phyloP scores from a whole-genome alignment of 2,888 invertebrate genomes.

The Heliconius hortense region DNA sequence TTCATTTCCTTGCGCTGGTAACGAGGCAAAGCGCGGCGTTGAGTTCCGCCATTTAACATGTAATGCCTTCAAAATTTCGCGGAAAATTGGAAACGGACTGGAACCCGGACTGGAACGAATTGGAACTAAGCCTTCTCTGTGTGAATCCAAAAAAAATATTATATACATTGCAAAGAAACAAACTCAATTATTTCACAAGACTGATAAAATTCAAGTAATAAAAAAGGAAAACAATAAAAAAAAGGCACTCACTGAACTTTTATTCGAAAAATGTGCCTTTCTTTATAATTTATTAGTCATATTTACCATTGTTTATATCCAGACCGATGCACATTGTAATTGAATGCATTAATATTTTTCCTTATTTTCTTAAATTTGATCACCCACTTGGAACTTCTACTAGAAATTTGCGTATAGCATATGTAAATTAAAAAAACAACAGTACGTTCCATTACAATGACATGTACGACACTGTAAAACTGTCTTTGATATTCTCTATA shows the following conservation, averaged over 20 bases:
- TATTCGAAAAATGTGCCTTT: neutral
- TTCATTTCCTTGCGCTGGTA: too few species aligned
- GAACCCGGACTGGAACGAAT: too few species aligned
- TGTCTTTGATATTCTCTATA: slow-evolving; percentile 8
- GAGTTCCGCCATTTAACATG: too few species aligned
- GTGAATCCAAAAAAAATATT: too few species aligned
- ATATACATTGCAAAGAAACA: neutral
- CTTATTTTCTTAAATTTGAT: slow-evolving; percentile 30
- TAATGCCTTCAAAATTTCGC: too few species aligned
- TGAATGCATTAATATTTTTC: slow-evolving; percentile 25
- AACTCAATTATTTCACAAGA: neutral
- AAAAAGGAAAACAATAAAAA: neutral
- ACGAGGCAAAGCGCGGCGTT: too few species aligned
- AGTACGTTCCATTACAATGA: slow-evolving; percentile 38
- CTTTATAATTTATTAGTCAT: slow-evolving; percentile 6
- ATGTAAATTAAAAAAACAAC: slow-evolving; percentile 36
- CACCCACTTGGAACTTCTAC: slow-evolving; percentile 25
- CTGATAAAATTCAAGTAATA: neutral
- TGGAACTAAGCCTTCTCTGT: too few species aligned
- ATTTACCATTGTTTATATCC: slow-evolving; percentile 16
- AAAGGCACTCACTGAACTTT: neutral
- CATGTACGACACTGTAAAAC: slow-evolving; percentile 17
- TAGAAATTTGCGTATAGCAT: slow-evolving; percentile 32
- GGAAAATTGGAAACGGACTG: too few species aligned
- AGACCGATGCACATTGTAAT: slow-evolving; percentile 18